Evolutionary conservation across 1,140 invertebrate species (phyloP), one percentile per base, ranked within the genome.

Genomic region (Phymastichus coffea): DNA sequence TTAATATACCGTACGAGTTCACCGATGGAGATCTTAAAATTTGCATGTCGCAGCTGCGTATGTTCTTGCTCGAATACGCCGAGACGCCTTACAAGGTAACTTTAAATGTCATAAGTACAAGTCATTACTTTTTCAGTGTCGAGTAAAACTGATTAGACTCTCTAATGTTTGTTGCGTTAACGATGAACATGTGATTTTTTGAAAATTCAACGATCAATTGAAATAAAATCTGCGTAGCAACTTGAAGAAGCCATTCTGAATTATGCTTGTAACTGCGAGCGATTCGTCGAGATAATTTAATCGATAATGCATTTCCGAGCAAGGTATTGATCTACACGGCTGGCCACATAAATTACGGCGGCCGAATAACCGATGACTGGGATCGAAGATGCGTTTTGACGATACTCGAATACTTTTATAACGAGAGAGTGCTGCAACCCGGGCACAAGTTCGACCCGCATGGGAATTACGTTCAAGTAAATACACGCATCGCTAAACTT

Each of bases 341-440:
- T 2, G 91, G 91, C 0, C 88, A 94, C 67, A 93, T 92, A 51
- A 93, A 93, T 77, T 94, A 94, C 68, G 91, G 91, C 6, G 91
- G 92, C 0, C 82, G 91, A 63, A 90, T 94, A 20, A 93, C 91
- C 0, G 91, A 94, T 70, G 88, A 92, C 69, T 91, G 89, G 87
- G 91, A 94, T 78, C 78, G 90, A 10, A 81, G 90, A 30, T 91
- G 89, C 57, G 78, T 94, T 33, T 79, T 88, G 57, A 89, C 86
- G 55, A 74, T 90, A 25, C 80, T 94, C 3, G 73, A 80, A 3
- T 88, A 89, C 71, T 92, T 88, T 72, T 93, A 91, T 73, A 84
- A 82, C 43, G 54, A 66, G 0, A 53, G 81, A 6, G 83, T 87
- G 10, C 76, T 89, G 1, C 69, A 66, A 4, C 75, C 82, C 1